Conservation (phyloP, 2,888 invertebrate species). For the Pandemis cinnamomeana region DNA sequence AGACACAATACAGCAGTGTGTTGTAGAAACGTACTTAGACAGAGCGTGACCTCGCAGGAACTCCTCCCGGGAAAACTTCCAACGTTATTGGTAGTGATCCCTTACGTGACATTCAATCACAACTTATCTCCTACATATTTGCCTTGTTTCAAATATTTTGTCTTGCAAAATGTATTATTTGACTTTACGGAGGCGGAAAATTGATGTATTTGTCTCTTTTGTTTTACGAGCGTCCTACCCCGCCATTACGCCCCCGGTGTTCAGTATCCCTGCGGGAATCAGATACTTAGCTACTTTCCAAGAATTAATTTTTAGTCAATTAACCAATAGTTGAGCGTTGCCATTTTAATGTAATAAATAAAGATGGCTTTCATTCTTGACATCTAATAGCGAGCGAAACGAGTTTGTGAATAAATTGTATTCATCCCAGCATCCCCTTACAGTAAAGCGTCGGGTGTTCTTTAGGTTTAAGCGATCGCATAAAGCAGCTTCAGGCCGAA, state of each 20-base stretch:
- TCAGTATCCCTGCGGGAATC: slow-evolving; percentile 15
- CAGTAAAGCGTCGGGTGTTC: slow-evolving; percentile 1
- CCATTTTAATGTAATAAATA: neutral
- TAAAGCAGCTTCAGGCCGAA: slow-evolving; percentile 53
- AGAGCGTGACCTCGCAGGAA: slow-evolving; percentile 41
- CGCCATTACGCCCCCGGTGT: slow-evolving; percentile 14
- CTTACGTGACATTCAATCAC: slow-evolving; percentile 58
- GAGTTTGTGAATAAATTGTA: slow-evolving; percentile 12
- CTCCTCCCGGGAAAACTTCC: slow-evolving; percentile 49
- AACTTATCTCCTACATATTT: slow-evolving; percentile 43
- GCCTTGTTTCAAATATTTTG: slow-evolving; percentile 19
- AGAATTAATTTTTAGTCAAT: neutral
- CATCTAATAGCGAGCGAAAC: neutral
- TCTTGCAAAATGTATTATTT: slow-evolving; percentile 10
- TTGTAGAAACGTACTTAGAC: neutral
- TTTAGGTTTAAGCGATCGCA: slow-evolving; percentile 49
- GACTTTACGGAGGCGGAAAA: neutral
- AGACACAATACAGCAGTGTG: neutral
- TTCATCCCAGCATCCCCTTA: slow-evolving; percentile 1
- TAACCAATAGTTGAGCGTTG: neutral
- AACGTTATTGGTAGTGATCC: slow-evolving; percentile 55
- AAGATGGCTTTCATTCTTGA: neutral
- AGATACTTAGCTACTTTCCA: neutral
- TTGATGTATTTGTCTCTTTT: slow-evolving; percentile 4
- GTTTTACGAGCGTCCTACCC: slow-evolving; percentile 6